phyloP scores from a whole-genome alignment of 2,888 invertebrate genomes.

The Euplagia quadripunctaria region DNA sequence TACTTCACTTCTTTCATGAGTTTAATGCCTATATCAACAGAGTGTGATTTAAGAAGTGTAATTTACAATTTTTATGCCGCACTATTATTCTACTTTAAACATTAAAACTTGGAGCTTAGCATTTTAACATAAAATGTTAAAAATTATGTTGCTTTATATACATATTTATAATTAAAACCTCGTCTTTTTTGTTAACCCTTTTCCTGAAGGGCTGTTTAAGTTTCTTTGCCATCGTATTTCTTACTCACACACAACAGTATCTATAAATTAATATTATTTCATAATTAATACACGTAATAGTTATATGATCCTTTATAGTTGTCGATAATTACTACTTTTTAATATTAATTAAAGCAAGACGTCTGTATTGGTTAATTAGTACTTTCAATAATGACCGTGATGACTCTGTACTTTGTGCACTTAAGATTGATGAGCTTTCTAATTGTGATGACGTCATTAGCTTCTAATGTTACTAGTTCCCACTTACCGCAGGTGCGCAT shows the following conservation, averaged over 20 bases:
- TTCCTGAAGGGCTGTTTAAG: neutral
- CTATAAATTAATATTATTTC: neutral
- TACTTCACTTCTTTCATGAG: neutral
- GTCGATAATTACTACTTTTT: slow-evolving; percentile 48
- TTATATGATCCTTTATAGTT: neutral
- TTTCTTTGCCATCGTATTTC: neutral
- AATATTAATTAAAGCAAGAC: slow-evolving; percentile 44
- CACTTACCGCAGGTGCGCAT: slow-evolving; percentile 1
- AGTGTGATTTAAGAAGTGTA: neutral
- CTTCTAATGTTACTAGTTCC: neutral
- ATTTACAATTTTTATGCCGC: neutral
- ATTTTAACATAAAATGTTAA: neutral
- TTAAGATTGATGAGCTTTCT: slow-evolving; percentile 6
- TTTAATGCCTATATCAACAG: neutral
- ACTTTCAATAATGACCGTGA: slow-evolving; percentile 35
- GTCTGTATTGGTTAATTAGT: slow-evolving; percentile 50
- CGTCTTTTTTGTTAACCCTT: too few relatives aligned
- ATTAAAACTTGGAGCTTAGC: neutral
- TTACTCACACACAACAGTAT: neutral
- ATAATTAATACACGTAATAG: neutral
- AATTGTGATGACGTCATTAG: slow-evolving; percentile 1
- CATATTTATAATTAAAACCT: too few relatives aligned
- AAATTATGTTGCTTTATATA: too few relatives aligned
- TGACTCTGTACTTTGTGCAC: neutral
- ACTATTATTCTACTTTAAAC: neutral